Conservation (phyloP, 1,140 invertebrate species). For the Nasonia longicornis region DNA sequence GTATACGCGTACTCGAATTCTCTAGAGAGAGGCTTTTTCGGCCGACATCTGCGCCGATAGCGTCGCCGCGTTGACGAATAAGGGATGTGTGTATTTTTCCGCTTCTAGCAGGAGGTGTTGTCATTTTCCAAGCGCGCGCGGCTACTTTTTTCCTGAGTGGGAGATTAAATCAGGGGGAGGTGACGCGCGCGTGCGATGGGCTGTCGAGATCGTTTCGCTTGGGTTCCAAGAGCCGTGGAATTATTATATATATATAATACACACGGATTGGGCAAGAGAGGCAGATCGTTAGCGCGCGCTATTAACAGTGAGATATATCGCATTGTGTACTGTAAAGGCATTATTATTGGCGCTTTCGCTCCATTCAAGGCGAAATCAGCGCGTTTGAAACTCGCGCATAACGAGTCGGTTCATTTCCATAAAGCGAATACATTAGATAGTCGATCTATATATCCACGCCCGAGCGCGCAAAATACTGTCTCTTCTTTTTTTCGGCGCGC, state of each 20-base stretch:
- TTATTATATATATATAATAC: too few species aligned
- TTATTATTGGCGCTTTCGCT: too few species aligned
- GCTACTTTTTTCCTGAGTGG: neutral
- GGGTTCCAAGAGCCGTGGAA: too few species aligned
- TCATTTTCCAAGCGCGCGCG: neutral
- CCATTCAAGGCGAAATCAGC: too few species aligned
- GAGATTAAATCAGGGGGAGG: slow-evolving; percentile 1
- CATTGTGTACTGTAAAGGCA: too few species aligned
- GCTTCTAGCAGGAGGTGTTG: neutral
- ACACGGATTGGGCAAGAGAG: too few species aligned
- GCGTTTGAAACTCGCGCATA: too few species aligned
- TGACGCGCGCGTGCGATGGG: neutral
- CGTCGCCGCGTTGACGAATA: slow-evolving; percentile 18
- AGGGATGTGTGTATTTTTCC: neutral
- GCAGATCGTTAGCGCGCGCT: too few species aligned
- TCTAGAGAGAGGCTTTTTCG: neutral
- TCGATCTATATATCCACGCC: neutral
- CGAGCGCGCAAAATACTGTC: neutral
- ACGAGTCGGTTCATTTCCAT: too few species aligned
- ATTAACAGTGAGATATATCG: too few species aligned
- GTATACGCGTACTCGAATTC: neutral
- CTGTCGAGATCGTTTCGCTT: neutral
- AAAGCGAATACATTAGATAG: neutral
- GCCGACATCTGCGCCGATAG: slow-evolving; percentile 18
- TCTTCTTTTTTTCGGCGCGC: neutral